phyloP scores from a whole-genome alignment of 2,797 vertebrate species.

The Thamnophis elegans region DNA sequence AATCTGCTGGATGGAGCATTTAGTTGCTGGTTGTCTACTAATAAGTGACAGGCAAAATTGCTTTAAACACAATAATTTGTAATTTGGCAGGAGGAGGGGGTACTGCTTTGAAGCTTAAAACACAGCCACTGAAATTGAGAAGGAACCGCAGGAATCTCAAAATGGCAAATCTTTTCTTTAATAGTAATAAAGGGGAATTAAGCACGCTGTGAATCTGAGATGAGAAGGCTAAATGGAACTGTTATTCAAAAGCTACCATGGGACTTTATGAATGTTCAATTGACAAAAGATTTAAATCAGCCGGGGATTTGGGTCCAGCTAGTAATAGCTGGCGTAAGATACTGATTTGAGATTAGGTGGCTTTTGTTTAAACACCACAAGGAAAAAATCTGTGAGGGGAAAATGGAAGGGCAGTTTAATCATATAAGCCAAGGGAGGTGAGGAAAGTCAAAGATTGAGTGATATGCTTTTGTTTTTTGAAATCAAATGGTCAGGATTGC shows the following conservation, averaged over 20 bases:
- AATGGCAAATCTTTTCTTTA: constrained; percentile 4
- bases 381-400: neutral
- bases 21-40: constrained; percentile 19
- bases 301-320: neutral
- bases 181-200: neutral
- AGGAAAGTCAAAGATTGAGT: neutral
- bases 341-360: neutral
- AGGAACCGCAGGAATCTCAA: neutral
- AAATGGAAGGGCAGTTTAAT: neutral
- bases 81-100: neutral
- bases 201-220: neutral
- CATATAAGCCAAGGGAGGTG: neutral
- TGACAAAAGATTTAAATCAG: constrained; percentile 9
- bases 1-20: neutral
- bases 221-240: neutral
- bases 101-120: constrained; percentile 18
- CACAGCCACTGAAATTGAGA: neutral
- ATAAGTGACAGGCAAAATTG: constrained; percentile 7
- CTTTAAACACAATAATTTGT: constrained; percentile 28
- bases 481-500: neutral
- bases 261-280: constrained; percentile 1
- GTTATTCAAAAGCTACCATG: constrained; percentile 22
- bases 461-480: neutral
- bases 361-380: constrained; percentile 22
- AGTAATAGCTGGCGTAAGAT: neutral